Evolutionary conservation across 2,797 vertebrate species (phyloP), one percentile per base, ranked within the genome.

Genomic region (Chaenodraco wilsoni): DNA sequence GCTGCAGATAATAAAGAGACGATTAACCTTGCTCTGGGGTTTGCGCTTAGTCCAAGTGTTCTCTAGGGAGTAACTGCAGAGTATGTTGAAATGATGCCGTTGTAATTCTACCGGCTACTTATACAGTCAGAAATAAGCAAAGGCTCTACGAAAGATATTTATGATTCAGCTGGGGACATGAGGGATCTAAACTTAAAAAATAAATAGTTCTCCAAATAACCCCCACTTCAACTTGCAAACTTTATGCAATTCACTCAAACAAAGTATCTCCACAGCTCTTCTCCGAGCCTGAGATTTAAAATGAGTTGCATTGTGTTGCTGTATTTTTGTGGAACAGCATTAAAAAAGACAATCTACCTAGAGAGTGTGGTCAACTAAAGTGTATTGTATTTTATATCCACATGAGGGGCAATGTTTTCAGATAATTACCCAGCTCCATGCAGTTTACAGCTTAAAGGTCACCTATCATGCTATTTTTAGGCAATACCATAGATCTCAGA

Each of bases 1-100:
- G 3, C 59, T 79, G 83, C 79, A 85, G 57, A 41, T 75, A 69
- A 74, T 83, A 74, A 81, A 77, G 65, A 60, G 61, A 59, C 48
- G 0, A 60, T 83, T 84, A 78, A 84, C 63, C 65, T 75, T 76
- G 72, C 46, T 51, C 45, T 17, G 62, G 21, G 69, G 68, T 64
- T 84, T 75, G 50, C 57, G 60, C 54, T 65, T 58, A 31, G 51
- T 76, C 56, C 21, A 52, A 56, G 40, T 74, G 7, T 40, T 63
- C 27, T 56, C 43, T 68, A 49, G 27, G 67, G 61, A 81, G 27
- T 74, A 69, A 63, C 58, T 37, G 61, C 65, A 74, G 54, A 23
- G 4, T 19, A 10, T 51, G 14, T 17, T 61, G 66, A 65, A 86
- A 61, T 65, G 0, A 64, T 58, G 7, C 21, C 13, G 6, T 37